Evolutionary conservation across 1,140 invertebrate genomes (phyloP).

Genomic region (Drosophila punjabiensis): DNA sequence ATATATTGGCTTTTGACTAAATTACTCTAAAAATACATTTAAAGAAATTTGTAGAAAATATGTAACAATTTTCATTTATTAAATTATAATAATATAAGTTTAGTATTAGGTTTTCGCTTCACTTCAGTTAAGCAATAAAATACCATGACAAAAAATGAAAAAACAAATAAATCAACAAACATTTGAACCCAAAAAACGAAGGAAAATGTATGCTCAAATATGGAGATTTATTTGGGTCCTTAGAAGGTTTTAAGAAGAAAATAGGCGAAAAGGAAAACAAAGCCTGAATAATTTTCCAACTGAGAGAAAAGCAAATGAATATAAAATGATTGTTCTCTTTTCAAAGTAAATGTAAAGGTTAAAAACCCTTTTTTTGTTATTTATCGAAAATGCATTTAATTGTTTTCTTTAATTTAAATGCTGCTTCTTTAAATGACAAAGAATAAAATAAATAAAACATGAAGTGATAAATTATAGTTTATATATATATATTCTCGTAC

Average conservation of each 20-base stretch:
- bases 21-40: background rate
- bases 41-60: background rate
- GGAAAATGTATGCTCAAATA: conserved; percentile 15
- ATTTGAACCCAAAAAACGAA: conserved; percentile 18
- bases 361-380: too few species aligned
- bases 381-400: too few species aligned
- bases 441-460: background rate
- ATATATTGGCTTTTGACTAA: background rate
- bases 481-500: background rate
- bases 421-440: background rate
- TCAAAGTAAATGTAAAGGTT: too few species aligned
- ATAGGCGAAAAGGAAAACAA: background rate
- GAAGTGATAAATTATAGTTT: background rate
- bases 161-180: conserved; percentile 33
- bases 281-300: conserved; percentile 1
- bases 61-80: background rate
- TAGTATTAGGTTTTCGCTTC: background rate
- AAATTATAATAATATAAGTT: background rate
- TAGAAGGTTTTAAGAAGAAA: background rate
- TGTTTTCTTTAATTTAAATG: too few species aligned
- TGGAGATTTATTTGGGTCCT: conserved; percentile 17
- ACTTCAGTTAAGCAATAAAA: background rate
- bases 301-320: conserved; percentile 8
- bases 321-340: background rate
- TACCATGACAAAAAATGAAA: background rate